Evolutionary conservation across 2,113 vertebrate genomes (phyloP), one percentile per base, ranked within the genome.

Genomic region (Cynoglossus semilaevis): DNA sequence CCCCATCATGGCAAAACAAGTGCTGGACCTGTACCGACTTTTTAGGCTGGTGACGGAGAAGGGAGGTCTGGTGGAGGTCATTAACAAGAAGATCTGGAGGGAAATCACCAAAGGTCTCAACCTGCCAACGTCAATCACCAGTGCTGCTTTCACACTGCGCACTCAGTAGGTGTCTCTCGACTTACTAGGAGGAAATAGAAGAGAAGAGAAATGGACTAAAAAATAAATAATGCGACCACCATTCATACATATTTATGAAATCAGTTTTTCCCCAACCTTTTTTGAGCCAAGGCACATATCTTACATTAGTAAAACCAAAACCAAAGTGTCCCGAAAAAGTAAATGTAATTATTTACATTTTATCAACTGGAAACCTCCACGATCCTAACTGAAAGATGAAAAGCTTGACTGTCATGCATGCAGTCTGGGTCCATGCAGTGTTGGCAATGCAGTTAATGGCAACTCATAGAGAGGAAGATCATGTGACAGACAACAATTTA

Each of bases 1-100:
- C 61, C 96, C 96, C 73, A 99, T 99, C 80, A 99, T 99, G 97
- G 97, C 97, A 19, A 99, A 99, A 85, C 97, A 99, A 85, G 93
- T 95, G 68, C 85, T 99, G 70, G 96, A 99, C 74, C 91, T 99
- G 40, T 98, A 97, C 77, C 93, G 90, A 89, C 94, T 99, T 0
- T 99, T 96, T 61, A 97, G 96, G 65, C 93, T 99, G 49, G 96
- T 99, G 81, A 99, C 96, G 0, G 96, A 98, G 80, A 99, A 99
- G 58, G 96, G 96, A 0, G 96, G 96, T 8, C 87, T 99, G 87
- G 96, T 99, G 79, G 96, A 98, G 75, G 95, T 99, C 44, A 99
- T 99, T 85, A 98, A 97, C 87, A 98, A 95, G 88, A 99, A 99
- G 81, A 97, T 98, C 78, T 99, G 97, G 97, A 89, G 97, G 65